Base-by-base conservation (phyloP, 2,888 invertebrate species). In the Drosophila pseudotalamancana region DNA sequence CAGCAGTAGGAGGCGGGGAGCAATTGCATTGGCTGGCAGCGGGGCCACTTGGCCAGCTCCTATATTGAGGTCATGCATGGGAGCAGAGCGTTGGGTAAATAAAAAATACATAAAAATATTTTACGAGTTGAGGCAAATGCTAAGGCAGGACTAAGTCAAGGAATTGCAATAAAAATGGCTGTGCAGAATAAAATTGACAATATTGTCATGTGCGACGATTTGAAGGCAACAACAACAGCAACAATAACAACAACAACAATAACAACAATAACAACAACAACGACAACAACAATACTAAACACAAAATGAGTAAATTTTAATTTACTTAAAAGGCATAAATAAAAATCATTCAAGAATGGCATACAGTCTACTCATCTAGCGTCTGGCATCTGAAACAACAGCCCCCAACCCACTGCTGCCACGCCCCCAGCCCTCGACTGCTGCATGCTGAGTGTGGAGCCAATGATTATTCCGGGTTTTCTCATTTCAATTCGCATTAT, bases 401-500 rank as follows among this genome's bases (percentile, higher is more conserved):
- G n/a, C 23, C 25, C n/a, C 6, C 25, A 18, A 6, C 14, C 54
- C 31, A 1, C 5, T 4, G 0, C 8, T 18, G 6, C 0, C 18
- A 19, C 3, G 37, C n/a, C 40, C n/a, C 18, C 11, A 16, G n/a
- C 1, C 12, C 5, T 6, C n/a, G 19, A 11, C 11, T 32, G 25
- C 16, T 31, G 5, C 40, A 53, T 14, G 42, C 45, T 49, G 84
- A 69, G 75, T 77, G 77, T 77, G 81, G 69, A 80, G 75, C 75
- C 88, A 88, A 88, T 88, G 88, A 88, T 88, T 88, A 87, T 88
- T 86, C 87, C 71, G 83, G 88, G 88, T 88, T 87, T 87, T 88
- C 86, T 89, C 87, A 89, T 88, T 88, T 87, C 89, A 83, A 87
- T 88, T 89, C 88, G 79, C 88, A 88, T 88, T 89, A 89, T 88